A percentile compares a stretch with the other conserved stretches of the same genome.
These are phyloP conservation scores for Escarpia spicata DNA, from an alignment of 2,888 invertebrate species.

Conservation along the genomic window DNA sequence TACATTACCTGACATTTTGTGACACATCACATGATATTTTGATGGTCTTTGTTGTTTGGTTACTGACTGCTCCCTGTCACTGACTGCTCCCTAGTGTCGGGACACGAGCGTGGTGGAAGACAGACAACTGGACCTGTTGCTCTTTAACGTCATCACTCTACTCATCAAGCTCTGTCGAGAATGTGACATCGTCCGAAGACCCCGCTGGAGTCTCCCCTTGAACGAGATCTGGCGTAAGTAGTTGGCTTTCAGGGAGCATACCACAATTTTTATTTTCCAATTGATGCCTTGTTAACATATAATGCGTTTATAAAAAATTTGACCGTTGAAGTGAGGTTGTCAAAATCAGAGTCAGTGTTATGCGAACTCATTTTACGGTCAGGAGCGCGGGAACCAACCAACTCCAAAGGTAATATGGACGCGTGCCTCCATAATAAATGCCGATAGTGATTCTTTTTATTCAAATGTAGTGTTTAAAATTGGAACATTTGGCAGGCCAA, in stretches of 20 bases:
- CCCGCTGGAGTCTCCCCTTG: slow-evolving; percentile 50
- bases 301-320: too few species aligned
- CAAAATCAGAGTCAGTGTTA: not conserved
- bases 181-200: slow-evolving; percentile 49
- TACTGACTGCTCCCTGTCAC: not conserved
- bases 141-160: slow-evolving; percentile 58
- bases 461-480: too few species aligned
- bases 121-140: slow-evolving; percentile 55
- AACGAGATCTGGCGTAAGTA: slow-evolving; percentile 58
- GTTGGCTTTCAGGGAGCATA: not conserved
- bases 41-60: slow-evolving; percentile 22
- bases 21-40: not conserved
- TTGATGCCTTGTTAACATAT: too few species aligned
- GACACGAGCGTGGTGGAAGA: slow-evolving; percentile 39
- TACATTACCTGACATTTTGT: not conserved
- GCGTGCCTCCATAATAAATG: not conserved
- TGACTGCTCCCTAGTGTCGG: slow-evolving; percentile 28
- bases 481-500: too few species aligned
- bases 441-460: too few species aligned
- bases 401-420: not conserved
- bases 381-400: too few species aligned
- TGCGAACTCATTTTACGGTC: too few species aligned
- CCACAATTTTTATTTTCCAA: too few species aligned
- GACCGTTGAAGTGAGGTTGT: not conserved
- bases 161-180: slow-evolving; percentile 57